These are phyloP conservation scores for Bagarius yarrelli DNA, from an alignment of 2,113 vertebrate species.

Conservation along the genomic window DNA sequence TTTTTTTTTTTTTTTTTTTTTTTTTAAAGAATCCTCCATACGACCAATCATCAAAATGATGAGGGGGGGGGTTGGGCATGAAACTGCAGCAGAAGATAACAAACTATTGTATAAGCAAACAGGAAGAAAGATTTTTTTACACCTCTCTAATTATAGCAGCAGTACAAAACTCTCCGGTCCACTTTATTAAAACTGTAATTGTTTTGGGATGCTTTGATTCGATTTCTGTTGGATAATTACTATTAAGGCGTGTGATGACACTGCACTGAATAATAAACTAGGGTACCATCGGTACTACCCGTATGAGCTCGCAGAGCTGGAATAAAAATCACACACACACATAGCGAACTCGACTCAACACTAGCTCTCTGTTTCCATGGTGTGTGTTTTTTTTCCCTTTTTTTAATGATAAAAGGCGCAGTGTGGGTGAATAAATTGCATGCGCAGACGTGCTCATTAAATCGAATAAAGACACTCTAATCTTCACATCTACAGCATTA, in stretches of 20 bases:
- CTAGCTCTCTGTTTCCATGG: slow-evolving; percentile 43
- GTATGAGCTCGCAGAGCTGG: neutral
- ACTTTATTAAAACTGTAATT: slow-evolving; percentile 3
- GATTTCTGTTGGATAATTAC: neutral
- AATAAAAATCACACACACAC: slow-evolving; percentile 2
- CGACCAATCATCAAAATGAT: slow-evolving; percentile 20
- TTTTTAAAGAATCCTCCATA: slow-evolving; percentile 20
- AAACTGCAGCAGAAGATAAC: neutral
- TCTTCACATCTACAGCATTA: slow-evolving; percentile 27
- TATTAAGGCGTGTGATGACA: slow-evolving; percentile 1
- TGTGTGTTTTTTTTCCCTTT: slow-evolving; percentile 53
- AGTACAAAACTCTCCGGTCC: neutral
- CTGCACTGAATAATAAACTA: neutral
- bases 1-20: too few species aligned
- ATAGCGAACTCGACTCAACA: slow-evolving; percentile 44
- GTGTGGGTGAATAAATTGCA: slow-evolving; percentile 58
- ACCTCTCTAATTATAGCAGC: slow-evolving; percentile 1
- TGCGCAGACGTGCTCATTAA: slow-evolving; percentile 49
- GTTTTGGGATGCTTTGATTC: neutral
- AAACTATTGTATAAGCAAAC: slow-evolving; percentile 8
- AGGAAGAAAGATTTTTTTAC: neutral
- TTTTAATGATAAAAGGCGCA: slow-evolving; percentile 54
- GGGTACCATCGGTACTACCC: neutral
- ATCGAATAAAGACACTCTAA: slow-evolving; percentile 50
- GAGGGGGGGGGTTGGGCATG: neutral